Evolutionary conservation across 1,140 invertebrate species (phyloP).

Genomic region (Pseudomyrmex cubaensis): DNA sequence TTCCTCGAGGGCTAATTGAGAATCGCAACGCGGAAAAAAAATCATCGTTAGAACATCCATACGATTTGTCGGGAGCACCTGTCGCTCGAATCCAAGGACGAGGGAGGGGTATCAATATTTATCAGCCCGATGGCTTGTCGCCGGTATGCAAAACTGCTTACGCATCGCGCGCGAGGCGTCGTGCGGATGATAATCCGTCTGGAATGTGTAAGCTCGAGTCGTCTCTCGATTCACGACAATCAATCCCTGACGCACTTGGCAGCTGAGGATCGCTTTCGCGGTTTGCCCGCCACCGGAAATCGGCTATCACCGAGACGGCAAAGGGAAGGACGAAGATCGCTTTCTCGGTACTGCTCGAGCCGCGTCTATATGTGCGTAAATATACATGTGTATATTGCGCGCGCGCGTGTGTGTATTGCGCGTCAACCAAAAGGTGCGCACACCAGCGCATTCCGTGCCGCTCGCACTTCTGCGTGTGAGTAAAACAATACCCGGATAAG

Average conservation of each 20-base stretch:
- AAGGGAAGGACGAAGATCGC: constrained; percentile 20
- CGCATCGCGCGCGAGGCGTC: constrained; percentile 26
- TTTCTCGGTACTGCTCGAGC: constrained; percentile 49
- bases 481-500: constrained; percentile 67
- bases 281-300: constrained; percentile 53
- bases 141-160: constrained; percentile 61
- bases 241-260: constrained; percentile 32
- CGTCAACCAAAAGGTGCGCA: constrained; percentile 8
- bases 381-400: not conserved
- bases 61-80: constrained; percentile 34
- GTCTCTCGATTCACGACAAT: constrained; percentile 60
- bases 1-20: not conserved
- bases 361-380: no score
- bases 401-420: not conserved
- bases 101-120: constrained; percentile 36
- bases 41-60: constrained; percentile 18
- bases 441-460: constrained; percentile 57
- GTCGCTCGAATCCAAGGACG: constrained; percentile 19
- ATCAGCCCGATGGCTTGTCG: constrained; percentile 26
- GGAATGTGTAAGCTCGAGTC: constrained; percentile 55
- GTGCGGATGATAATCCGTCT: constrained; percentile 53
- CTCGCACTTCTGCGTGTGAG: constrained; percentile 53
- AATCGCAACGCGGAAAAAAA: not conserved
- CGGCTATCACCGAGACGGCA: constrained; percentile 34
- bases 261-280: constrained; percentile 38